These are phyloP conservation scores for Pogona vitticeps DNA, from an alignment of 2,113 vertebrate genomes.

Conservation along the genomic window DNA sequence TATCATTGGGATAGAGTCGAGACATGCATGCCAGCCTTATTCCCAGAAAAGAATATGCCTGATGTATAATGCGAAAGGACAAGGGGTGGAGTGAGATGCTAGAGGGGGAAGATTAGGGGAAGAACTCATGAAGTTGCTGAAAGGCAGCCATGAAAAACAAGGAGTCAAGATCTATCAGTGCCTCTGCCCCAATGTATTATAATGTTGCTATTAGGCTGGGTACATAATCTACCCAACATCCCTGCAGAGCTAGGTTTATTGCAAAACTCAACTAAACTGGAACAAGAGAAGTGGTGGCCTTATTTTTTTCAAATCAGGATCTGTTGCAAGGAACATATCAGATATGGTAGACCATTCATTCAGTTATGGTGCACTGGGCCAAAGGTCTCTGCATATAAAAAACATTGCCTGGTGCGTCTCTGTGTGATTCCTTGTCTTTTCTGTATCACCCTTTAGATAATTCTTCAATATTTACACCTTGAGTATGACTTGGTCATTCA, in stretches of 20 bases:
- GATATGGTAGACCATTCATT: background rate
- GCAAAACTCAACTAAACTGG: background rate
- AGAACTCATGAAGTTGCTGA: background rate
- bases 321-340: background rate
- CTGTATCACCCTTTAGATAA: no score
- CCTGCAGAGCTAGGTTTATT: background rate
- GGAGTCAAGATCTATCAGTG: background rate
- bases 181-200: background rate
- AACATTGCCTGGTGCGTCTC: background rate
- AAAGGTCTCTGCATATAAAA: background rate
- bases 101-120: background rate
- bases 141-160: background rate
- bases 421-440: no score
- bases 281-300: background rate
- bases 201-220: no score
- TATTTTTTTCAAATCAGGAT: background rate
- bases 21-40: background rate
- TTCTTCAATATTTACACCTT: background rate
- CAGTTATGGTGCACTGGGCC: no score
- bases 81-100: no score
- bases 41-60: background rate
- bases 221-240: background rate
- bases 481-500: background rate
- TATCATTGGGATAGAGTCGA: slow-evolving; percentile 2
- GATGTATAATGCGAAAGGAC: background rate